Conservation (phyloP, 2,113 vertebrate species). For the Podarcis raffonei region DNA sequence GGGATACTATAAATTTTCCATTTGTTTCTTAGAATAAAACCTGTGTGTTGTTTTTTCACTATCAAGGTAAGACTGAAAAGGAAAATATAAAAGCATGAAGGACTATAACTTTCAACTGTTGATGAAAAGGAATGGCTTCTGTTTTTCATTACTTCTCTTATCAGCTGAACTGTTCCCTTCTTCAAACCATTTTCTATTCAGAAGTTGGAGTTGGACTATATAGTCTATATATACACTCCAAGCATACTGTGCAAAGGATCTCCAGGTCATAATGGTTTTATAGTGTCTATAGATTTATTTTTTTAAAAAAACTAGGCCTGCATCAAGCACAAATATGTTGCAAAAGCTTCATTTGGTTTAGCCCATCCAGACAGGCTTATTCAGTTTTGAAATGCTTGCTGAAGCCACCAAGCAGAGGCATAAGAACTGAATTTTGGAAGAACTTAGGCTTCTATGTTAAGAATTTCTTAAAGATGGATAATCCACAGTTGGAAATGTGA, state of each 20-base stretch:
- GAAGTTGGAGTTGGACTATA: not conserved
- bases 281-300: too few species aligned
- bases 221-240: not conserved
- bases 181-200: not conserved
- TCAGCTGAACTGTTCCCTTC: not conserved
- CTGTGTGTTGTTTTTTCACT: not conserved
- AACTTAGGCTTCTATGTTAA: not conserved
- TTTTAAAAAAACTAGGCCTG: not conserved
- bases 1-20: not conserved
- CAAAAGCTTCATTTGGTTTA: not conserved
- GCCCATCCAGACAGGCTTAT: not conserved
- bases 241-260: not conserved
- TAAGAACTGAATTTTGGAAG: not conserved
- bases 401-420: not conserved
- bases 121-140: not conserved
- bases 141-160: not conserved
- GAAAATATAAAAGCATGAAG: not conserved
- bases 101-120: not conserved
- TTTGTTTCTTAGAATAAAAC: not conserved
- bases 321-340: not conserved
- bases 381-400: not conserved
- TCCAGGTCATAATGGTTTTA: not conserved
- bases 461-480: not conserved
- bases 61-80: not conserved
- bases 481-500: not conserved